Evolutionary conservation across 2,888 invertebrate genomes (phyloP).

Genomic region (Apoda limacodes): DNA sequence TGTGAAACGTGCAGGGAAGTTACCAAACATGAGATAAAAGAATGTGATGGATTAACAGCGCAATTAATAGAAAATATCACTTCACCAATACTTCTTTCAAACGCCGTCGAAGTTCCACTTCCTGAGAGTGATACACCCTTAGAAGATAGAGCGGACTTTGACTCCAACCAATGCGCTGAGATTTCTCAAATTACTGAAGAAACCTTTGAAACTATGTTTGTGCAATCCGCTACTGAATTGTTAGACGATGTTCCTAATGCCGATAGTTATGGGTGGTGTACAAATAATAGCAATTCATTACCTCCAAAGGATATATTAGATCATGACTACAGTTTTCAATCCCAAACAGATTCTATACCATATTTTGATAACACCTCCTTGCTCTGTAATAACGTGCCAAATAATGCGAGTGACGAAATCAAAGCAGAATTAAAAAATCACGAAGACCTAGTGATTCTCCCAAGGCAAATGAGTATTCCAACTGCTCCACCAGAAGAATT

Average conservation of each 20-base stretch:
- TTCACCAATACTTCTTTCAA: constrained; percentile 47
- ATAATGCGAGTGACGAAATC: constrained; percentile 46
- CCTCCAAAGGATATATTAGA: constrained; percentile 17
- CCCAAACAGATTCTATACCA: constrained; percentile 30
- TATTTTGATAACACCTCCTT: constrained; percentile 35
- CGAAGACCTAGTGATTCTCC: constrained; percentile 25
- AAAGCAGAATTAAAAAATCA: constrained; percentile 44
- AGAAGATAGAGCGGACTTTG: constrained; percentile 22
- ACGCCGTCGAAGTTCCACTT: constrained; percentile 43
- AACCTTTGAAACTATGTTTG: constrained; percentile 44
- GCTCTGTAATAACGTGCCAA: constrained; percentile 37
- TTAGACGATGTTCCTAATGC: constrained; percentile 26
- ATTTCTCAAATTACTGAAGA: constrained; percentile 46
- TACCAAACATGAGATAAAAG: constrained; percentile 33
- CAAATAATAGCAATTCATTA: constrained; percentile 20
- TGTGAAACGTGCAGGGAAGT: constrained; percentile 53
- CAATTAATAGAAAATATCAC: constrained; percentile 56
- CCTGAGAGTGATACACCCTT: constrained; percentile 23
- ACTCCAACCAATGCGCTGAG: constrained; percentile 32
- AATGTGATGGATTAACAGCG: constrained; percentile 38
- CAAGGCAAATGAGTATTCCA: constrained; percentile 36
- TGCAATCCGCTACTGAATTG: constrained; percentile 39
- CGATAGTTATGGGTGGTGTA: constrained; percentile 35
- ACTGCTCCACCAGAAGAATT: constrained; percentile 44
- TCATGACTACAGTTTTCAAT: constrained; percentile 23